Percentiles rank a stretch among this genome's conserved stretches.
phyloP scores from a whole-genome alignment of 1,140 invertebrate genomes.

The Eriocheir sinensis region DNA sequence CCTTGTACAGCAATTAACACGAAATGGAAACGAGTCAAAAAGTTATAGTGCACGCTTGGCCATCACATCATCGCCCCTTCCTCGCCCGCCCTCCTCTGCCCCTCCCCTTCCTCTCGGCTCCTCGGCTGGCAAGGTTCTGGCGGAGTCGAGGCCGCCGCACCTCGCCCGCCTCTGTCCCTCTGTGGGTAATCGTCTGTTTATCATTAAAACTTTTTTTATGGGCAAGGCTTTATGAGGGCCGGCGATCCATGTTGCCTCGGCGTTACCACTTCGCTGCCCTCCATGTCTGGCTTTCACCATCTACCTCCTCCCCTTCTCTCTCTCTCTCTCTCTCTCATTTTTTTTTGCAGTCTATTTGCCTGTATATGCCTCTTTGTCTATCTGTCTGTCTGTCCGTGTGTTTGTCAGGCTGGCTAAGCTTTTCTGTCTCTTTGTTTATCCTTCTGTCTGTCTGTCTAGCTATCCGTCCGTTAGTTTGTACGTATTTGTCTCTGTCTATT shows the following conservation, averaged over 20 bases:
- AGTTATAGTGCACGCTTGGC: neutral
- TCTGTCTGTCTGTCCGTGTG: neutral
- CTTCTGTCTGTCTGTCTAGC: no score
- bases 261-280: neutral
- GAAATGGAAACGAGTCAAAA: neutral
- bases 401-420: no score
- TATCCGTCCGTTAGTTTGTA: no score
- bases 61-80: neutral
- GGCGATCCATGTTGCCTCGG: neutral
- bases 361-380: neutral
- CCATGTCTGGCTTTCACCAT: neutral
- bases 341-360: neutral
- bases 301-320: neutral
- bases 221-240: neutral
- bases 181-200: neutral
- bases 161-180: neutral
- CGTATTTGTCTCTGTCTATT: no score
- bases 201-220: neutral
- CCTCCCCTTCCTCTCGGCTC: no score
- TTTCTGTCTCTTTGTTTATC: no score
- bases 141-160: neutral
- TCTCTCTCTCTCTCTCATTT: constrained; percentile 35
- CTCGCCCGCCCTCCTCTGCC: neutral
- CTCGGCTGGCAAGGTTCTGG: neutral
- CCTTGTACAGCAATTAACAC: neutral